A percentile compares a stretch with the other conserved stretches of the same genome.
phyloP scores from a whole-genome alignment of 2,888 invertebrate genomes.

The Lamellibrachia satsuma region DNA sequence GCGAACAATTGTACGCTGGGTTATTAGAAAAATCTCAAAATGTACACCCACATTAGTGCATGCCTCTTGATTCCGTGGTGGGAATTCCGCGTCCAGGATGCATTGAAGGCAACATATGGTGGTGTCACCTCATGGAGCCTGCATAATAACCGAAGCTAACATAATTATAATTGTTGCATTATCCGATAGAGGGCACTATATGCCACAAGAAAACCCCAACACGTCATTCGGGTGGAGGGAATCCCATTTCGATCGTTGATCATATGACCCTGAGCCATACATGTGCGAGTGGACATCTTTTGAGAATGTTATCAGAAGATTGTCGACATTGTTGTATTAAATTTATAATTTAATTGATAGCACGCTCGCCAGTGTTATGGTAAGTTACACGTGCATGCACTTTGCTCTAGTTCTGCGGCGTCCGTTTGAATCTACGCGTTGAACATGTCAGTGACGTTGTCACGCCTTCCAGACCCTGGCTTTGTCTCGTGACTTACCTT shows the following conservation, averaged over 20 bases:
- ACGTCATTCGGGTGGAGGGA: background rate
- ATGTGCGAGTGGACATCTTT: background rate
- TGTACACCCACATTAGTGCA: too few relatives aligned
- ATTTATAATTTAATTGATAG: background rate
- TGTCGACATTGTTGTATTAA: background rate
- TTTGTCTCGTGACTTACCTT: too few relatives aligned
- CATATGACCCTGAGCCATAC: slow-evolving; percentile 13
- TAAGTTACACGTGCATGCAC: background rate
- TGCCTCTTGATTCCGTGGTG: too few relatives aligned
- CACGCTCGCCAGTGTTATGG: background rate
- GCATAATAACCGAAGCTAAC: too few relatives aligned
- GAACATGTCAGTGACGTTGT: background rate
- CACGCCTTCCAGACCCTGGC: too few relatives aligned
- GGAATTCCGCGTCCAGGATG: background rate
- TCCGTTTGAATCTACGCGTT: background rate
- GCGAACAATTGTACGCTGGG: too few relatives aligned
- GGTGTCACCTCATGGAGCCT: background rate
- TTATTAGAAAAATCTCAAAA: too few relatives aligned
- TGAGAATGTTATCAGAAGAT: background rate
- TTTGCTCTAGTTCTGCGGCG: background rate
- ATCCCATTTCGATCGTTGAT: background rate
- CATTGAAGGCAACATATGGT: background rate
- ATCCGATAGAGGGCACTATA: background rate
- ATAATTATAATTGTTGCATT: background rate
- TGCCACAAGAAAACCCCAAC: background rate